Conservation (phyloP, 2,113 vertebrate genomes). For the Rhizomys pruinosus region DNA sequence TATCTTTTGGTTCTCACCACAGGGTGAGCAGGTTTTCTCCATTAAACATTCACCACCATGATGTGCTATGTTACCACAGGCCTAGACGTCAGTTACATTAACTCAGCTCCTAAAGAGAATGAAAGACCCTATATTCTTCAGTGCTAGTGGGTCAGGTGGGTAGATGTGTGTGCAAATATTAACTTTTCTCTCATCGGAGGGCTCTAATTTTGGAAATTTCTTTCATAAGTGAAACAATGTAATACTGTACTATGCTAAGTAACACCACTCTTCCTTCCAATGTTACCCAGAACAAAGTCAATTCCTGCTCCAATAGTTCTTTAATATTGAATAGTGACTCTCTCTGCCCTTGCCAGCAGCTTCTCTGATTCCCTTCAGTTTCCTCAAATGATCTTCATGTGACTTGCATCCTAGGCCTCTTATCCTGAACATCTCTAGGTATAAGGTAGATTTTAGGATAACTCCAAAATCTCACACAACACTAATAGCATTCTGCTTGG, state of each 20-base stretch:
- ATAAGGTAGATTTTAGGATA: not conserved
- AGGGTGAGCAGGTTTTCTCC: not conserved
- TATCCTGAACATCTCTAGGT: not conserved
- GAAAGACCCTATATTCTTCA: not conserved
- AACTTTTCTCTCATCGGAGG: not conserved
- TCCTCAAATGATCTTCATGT: not conserved
- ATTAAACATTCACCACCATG: not conserved
- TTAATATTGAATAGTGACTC: not conserved
- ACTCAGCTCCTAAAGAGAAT: not conserved
- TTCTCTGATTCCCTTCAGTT: not conserved
- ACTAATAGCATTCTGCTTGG: not conserved
- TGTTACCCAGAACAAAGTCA: not conserved
- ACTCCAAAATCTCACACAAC: not conserved
- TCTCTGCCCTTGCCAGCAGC: not conserved
- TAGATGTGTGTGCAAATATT: fast-evolving
- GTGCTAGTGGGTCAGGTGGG: too few species aligned
- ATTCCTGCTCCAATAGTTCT: not conserved
- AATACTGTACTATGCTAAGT: not conserved
- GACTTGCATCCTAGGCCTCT: not conserved
- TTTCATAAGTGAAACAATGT: not conserved
- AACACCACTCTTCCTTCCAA: not conserved
- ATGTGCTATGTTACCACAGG: not conserved
- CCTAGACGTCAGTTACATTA: not conserved
- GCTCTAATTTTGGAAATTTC: not conserved
- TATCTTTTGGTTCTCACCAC: not conserved